phyloP scores from a whole-genome alignment of 2,888 invertebrate species.

The Ennomos erosarius region DNA sequence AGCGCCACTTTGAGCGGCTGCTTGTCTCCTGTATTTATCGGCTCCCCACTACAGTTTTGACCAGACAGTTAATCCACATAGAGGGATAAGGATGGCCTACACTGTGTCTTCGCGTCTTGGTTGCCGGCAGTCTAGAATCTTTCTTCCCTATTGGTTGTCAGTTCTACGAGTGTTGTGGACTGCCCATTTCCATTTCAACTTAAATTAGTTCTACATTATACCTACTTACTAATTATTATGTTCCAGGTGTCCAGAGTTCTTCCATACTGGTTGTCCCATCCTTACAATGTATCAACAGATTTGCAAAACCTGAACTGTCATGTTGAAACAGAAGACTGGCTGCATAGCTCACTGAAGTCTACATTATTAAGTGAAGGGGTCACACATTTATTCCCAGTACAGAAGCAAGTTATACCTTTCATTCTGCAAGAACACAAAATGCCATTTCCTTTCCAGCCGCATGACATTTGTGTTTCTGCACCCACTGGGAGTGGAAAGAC shows the following conservation, averaged over 20 bases:
- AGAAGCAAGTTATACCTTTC: slow-evolving; percentile 91
- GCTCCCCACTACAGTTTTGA: no score
- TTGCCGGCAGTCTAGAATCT: no score
- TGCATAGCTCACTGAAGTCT: slow-evolving; percentile 87
- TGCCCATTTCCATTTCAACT: no score
- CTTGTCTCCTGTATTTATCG: no score
- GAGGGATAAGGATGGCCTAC: no score
- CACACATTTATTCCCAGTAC: slow-evolving; percentile 93
- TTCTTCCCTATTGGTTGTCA: no score
- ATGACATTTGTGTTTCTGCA: slow-evolving; percentile 98
- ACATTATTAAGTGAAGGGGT: slow-evolving; percentile 89
- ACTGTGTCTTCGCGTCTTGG: no score
- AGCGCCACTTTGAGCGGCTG: no score
- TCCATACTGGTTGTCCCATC: slow-evolving; percentile 94
- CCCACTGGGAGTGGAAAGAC: slow-evolving; percentile 99
- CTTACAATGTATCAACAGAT: slow-evolving; percentile 90
- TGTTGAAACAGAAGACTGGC: slow-evolving; percentile 84
- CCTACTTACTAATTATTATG: slow-evolving; percentile 4
- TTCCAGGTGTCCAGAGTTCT: slow-evolving; percentile 90
- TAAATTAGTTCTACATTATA: no score
- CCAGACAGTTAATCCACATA: no score
- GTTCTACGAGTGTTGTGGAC: no score
- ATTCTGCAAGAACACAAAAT: slow-evolving; percentile 87
- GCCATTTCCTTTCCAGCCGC: slow-evolving; percentile 88
- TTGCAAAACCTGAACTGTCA: slow-evolving; percentile 83